A percentile compares a stretch with the other conserved stretches of the same genome.
Evolutionary conservation across 1,140 invertebrate species (phyloP).

Genomic region (Drosophila prosaltans): DNA sequence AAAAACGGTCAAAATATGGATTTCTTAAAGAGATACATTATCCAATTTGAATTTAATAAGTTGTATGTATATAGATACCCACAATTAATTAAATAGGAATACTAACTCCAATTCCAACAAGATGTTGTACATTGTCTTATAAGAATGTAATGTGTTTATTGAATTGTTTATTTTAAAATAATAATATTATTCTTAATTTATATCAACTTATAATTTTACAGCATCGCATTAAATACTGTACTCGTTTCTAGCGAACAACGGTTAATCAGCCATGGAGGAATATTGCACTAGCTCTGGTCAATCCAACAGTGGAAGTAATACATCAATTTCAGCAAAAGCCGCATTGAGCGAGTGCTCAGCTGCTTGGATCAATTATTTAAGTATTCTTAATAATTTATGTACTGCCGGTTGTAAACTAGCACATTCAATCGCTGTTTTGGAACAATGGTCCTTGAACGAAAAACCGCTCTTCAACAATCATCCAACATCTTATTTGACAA

Average conservation of each 20-base stretch:
- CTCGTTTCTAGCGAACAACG: background rate
- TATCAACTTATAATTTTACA: background rate
- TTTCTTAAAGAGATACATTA: too few relatives aligned
- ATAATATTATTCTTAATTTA: too few relatives aligned
- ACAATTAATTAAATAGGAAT: too few relatives aligned
- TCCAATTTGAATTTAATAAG: too few relatives aligned
- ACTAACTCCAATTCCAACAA: too few relatives aligned
- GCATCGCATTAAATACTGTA: background rate
- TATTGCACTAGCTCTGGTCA: conserved; percentile 54
- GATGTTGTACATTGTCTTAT: too few relatives aligned
- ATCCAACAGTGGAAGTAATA: conserved; percentile 58
- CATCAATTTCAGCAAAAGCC: conserved; percentile 61
- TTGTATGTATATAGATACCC: too few relatives aligned
- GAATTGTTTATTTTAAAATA: too few relatives aligned
- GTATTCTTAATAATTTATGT: conserved; percentile 58
- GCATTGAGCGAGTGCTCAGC: conserved; percentile 84
- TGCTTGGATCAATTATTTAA: conserved; percentile 86
- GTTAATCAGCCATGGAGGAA: conserved; percentile 32
- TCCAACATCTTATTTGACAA: conserved; percentile 84
- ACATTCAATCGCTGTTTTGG: conserved; percentile 52
- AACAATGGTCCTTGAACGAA: conserved; percentile 51
- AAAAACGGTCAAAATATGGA: too few relatives aligned
- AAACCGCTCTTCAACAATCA: conserved; percentile 83
- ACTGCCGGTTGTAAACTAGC: conserved; percentile 57
- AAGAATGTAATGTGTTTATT: too few relatives aligned